phyloP scores from a whole-genome alignment of 2,888 invertebrate species.

The Clitarchus hookeri region DNA sequence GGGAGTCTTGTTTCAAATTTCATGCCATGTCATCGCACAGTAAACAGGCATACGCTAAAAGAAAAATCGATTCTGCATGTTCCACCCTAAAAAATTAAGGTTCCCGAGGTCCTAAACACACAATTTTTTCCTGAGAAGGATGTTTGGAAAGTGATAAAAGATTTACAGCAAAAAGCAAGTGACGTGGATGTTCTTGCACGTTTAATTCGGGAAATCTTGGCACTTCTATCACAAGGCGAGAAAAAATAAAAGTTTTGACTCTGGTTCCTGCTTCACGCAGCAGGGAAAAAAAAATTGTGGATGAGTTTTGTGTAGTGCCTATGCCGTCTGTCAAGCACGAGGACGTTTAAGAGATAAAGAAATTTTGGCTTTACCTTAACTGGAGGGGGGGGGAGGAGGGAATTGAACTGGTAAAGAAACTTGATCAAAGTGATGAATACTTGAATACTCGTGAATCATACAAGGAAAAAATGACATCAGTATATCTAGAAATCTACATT shows the following conservation, averaged over 20 bases:
- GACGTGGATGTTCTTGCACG: background rate
- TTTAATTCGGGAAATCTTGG: background rate
- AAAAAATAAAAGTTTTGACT: background rate
- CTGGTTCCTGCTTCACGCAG: background rate
- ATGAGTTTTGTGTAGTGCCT: background rate
- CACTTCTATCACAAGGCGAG: conserved; percentile 1
- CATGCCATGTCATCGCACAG: too few relatives aligned
- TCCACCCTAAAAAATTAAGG: background rate
- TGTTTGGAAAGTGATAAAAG: background rate
- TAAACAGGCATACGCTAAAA: background rate
- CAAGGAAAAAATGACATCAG: background rate
- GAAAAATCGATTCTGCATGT: background rate
- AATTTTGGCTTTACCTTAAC: background rate
- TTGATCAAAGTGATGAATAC: background rate
- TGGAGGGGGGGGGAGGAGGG: background rate
- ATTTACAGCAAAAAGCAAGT: background rate
- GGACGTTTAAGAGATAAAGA: background rate
- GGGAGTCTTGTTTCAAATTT: too few relatives aligned
- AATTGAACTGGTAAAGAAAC: background rate
- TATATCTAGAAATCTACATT: background rate
- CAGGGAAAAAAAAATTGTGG: background rate
- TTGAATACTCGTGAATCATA: too few relatives aligned
- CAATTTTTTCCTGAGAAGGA: background rate
- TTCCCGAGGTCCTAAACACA: background rate
- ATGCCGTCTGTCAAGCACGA: background rate